Evolutionary conservation across 35 echinoderm and acorn worm genomes (phyloP), one percentile per base, ranked within the genome.

Genomic region (Anneissia japonica): DNA sequence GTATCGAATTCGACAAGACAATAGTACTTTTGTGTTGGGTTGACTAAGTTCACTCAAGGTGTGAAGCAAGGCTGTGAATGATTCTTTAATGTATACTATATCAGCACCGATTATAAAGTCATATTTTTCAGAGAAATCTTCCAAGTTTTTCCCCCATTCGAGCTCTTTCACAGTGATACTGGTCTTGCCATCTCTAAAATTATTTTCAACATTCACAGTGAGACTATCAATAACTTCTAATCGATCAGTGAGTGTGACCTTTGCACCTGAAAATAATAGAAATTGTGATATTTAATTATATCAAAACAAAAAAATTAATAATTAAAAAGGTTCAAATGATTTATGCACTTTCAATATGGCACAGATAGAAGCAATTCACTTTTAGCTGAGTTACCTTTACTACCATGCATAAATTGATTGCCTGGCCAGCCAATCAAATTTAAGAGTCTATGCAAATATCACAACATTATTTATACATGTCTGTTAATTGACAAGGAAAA

Each of bases 71-170:
- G 89, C 83, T 23, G 34, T 31, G 81, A 99, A 99, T 30, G 96
- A 89, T 38, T 93, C 92, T 77, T 99, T 89, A 3, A 99, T 84
- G 38, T 99, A 99, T 39, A 99, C 45, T 26, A 99, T 94, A 74
- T 99, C 96, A 38, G 96, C 96, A 87, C 96, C 96, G 33, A 99
- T 31, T 76, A 99, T 91, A 38, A 94, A 31, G 46, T 99, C 92
- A 90, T 87, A 99, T 12, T 72, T 40, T 14, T 77, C 35, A 3
- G 38, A 9, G 84, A 89, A 99, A 23, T 89, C 40, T n/a, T 90
- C 23, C 30, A 91, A 79, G 80, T 94, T 89, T 34, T 92, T 43
- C 35, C 92, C 92, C 96, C 96, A 99, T 46, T 83, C 81, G 19
- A 99, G 82, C 46, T 86, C 88, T 36, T 90, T 79, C 9, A 99